These are phyloP conservation scores for Xestia ashworthii DNA, from an alignment of 2,888 invertebrate genomes.

Conservation along the genomic window DNA sequence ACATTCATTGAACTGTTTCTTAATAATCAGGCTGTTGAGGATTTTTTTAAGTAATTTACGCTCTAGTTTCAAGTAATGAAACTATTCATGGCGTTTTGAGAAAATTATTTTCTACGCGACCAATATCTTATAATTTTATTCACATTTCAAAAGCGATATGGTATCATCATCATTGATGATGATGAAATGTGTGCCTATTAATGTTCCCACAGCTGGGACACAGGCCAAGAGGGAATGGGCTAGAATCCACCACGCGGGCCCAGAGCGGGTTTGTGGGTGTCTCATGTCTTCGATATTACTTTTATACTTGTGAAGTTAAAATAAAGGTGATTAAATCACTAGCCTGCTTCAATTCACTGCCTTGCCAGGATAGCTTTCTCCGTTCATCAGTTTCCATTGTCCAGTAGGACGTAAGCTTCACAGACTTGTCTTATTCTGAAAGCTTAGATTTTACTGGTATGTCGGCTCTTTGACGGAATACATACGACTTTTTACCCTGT, in stretches of 20 bases:
- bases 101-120: slow-evolving; percentile 21
- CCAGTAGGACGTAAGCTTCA: slow-evolving; percentile 23
- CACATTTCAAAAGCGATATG: neutral
- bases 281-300: no score
- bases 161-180: no score
- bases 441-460: neutral
- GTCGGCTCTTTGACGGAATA: neutral
- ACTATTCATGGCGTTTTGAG: slow-evolving; percentile 45
- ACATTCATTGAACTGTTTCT: slow-evolving; percentile 47
- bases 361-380: slow-evolving; percentile 29
- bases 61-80: slow-evolving; percentile 38
- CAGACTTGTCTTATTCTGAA: neutral
- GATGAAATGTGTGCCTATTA: no score
- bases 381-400: slow-evolving; percentile 45
- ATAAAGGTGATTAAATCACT: slow-evolving; percentile 35
- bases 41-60: slow-evolving; percentile 52
- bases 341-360: slow-evolving; percentile 19
- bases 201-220: no score
- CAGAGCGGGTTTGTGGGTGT: no score
- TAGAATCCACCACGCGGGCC: no score
- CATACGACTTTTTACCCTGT: neutral
- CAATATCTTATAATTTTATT: neutral
- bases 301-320: slow-evolving; percentile 20
- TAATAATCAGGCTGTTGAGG: slow-evolving; percentile 47
- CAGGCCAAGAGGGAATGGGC: no score